Conservation (phyloP, 2,888 invertebrate species). For the Limnephilus lunatus region DNA sequence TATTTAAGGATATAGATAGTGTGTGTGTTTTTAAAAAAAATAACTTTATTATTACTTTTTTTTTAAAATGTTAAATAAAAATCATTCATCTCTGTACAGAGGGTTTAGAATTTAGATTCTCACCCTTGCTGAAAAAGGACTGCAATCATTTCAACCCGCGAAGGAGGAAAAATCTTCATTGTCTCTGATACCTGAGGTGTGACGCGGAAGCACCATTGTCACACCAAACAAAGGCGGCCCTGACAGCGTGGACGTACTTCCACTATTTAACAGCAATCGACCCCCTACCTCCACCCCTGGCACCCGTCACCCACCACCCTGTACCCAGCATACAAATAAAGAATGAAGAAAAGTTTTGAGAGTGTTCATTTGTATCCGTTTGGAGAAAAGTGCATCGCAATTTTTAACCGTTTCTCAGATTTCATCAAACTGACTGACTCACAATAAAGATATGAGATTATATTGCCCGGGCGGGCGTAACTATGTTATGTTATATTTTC, state of each 20-base stretch:
- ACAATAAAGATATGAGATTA: too few relatives aligned
- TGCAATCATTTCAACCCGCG: constrained; percentile 61
- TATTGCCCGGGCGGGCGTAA: too few relatives aligned
- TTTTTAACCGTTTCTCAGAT: not conserved
- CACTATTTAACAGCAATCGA: constrained; percentile 56
- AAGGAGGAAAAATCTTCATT: constrained; percentile 56
- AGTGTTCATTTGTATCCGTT: constrained; percentile 13
- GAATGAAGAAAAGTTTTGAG: constrained; percentile 14
- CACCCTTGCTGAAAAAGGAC: constrained; percentile 12
- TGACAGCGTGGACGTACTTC: constrained; percentile 6
- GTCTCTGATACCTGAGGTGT: constrained; percentile 64
- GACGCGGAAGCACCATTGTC: constrained; percentile 61
- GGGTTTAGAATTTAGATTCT: not conserved
- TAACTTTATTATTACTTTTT: not conserved
- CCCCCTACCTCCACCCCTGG: constrained; percentile 19
- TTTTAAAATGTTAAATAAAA: not conserved
- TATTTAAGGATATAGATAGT: too few relatives aligned
- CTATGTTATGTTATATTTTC: too few relatives aligned
- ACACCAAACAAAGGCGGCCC: constrained; percentile 54
- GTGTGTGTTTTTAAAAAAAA: too few relatives aligned
- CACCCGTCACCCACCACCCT: not conserved
- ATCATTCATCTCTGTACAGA: not conserved
- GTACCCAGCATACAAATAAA: not conserved
- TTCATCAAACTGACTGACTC: not conserved
- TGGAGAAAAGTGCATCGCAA: not conserved